A percentile compares a stretch with the other conserved stretches of the same genome.
Evolutionary conservation across 2,797 vertebrate species (phyloP).

Genomic region (Epinephelus awoara): DNA sequence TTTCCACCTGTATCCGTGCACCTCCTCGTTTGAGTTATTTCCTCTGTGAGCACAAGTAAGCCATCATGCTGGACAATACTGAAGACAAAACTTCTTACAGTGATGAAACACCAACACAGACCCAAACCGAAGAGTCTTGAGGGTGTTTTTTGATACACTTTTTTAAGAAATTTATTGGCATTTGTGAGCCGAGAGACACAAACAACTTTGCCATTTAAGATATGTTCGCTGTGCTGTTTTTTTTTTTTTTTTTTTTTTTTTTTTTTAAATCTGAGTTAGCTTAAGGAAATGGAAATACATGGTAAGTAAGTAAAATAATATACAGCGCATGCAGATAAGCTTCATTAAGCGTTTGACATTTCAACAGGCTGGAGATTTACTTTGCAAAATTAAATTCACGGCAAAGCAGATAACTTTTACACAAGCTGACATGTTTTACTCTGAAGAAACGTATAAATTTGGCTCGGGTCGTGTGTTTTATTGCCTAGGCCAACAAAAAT

Average conservation of each 20-base stretch:
- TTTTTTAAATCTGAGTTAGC: neutral
- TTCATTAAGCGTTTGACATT: constrained; percentile 54
- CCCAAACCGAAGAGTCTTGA: constrained; percentile 37
- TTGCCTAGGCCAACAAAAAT: constrained; percentile 52
- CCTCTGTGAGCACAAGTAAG: constrained; percentile 57
- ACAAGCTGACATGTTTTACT: constrained; percentile 32
- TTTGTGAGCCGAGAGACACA: constrained; percentile 27
- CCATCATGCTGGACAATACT: constrained; percentile 55
- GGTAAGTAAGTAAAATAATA: constrained; percentile 28
- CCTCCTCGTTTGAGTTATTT: constrained; percentile 58
- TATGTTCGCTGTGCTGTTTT: constrained; percentile 7
- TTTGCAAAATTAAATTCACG: constrained; percentile 33
- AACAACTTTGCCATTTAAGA: constrained; percentile 26
- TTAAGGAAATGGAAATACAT: constrained; percentile 19
- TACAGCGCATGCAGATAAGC: constrained; percentile 30
- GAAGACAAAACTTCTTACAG: constrained; percentile 52
- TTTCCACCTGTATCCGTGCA: constrained; percentile 56
- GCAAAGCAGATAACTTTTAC: constrained; percentile 33
- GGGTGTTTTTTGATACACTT: constrained; percentile 35
- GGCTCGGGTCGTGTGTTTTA: constrained; percentile 41
- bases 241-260: neutral
- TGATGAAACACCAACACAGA: constrained; percentile 54
- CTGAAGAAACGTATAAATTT: constrained; percentile 32
- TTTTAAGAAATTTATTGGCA: constrained; percentile 18
- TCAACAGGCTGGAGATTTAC: constrained; percentile 46